Evolutionary conservation across 2,888 invertebrate species (phyloP), one percentile per base, ranked within the genome.

Genomic region (Limnephilus auricula): DNA sequence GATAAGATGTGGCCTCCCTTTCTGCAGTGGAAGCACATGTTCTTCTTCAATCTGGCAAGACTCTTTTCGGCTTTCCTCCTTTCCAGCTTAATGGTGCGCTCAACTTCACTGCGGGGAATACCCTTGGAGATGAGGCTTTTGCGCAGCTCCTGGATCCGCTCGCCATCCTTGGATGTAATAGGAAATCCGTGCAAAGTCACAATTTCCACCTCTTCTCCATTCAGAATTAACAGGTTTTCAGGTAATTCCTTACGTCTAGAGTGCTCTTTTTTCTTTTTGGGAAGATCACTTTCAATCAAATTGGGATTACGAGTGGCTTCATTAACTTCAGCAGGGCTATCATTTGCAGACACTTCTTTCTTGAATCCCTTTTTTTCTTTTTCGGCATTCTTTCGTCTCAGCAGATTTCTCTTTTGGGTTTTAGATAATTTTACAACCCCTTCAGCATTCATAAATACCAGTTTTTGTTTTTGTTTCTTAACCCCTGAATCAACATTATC

Each of bases 1-100:
- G 98, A 97, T 65, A 98, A 95, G 93, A 97, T 96, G 94, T 99
- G 99, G 0, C 98, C 98, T 12, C 97, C 96, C 95, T 97, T 96
- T 90, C 96, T 95, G 94, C 98, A 98, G 93, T 98, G 97, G 94
- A 97, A 98, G 94, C 98, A 98, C 2, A 97, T 97, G 94, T 97
- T 97, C 93, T 97, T 97, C 93, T 96, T 97, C 89, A 97, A 94
- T 83, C 97, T 95, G 0, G 97, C 95, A 65, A 98, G 95, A 0
- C 96, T 96, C 94, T 98, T 98, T 94, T 98, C 98, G 9, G 98
- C 97, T 94, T 96, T 96, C 91, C 98, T 95, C 86, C 97, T 95
- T 94, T 98, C 97, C 31, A 97, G 94, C 94, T 98, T 97, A 94
- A 98, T 95, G 4, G 97, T 97, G 80, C 95, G 95, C 89, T 97